Conservation (phyloP, 2,797 vertebrate species). For the Clarias laeviceps region DNA sequence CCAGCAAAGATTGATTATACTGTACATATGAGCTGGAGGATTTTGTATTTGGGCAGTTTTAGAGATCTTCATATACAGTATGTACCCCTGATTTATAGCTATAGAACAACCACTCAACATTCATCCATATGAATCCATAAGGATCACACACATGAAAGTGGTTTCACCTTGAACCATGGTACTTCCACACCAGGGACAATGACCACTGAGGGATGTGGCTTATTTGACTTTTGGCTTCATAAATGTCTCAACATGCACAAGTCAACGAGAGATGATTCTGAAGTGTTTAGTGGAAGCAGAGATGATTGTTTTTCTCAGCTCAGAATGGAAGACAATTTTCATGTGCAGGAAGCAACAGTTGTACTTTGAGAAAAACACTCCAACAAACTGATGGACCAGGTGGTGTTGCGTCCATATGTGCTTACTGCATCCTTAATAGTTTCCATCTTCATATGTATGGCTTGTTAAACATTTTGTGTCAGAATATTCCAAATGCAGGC, state of each 20-base stretch:
- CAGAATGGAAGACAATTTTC: neutral
- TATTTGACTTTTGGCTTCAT: neutral
- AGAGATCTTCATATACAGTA: too few species aligned
- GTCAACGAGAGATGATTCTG: too few species aligned
- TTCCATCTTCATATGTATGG: neutral
- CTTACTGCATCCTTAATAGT: neutral
- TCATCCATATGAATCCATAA: too few species aligned
- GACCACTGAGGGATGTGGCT: neutral
- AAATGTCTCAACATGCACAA: neutral
- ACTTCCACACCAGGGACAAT: neutral
- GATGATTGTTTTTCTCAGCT: neutral
- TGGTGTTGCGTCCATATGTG: neutral
- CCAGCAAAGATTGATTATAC: too few species aligned
- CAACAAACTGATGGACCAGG: neutral
- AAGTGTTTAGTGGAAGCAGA: neutral
- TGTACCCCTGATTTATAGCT: too few species aligned
- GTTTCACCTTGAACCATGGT: too few species aligned
- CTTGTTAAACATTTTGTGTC: neutral
- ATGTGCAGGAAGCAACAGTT: neutral
- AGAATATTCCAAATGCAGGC: neutral
- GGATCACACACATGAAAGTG: too few species aligned
- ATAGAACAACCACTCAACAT: too few species aligned
- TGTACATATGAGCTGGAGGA: too few species aligned
- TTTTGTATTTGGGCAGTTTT: too few species aligned
- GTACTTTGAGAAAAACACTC: neutral